Conservation (phyloP, 2,888 invertebrate species). For the Coenonympha arcania region DNA sequence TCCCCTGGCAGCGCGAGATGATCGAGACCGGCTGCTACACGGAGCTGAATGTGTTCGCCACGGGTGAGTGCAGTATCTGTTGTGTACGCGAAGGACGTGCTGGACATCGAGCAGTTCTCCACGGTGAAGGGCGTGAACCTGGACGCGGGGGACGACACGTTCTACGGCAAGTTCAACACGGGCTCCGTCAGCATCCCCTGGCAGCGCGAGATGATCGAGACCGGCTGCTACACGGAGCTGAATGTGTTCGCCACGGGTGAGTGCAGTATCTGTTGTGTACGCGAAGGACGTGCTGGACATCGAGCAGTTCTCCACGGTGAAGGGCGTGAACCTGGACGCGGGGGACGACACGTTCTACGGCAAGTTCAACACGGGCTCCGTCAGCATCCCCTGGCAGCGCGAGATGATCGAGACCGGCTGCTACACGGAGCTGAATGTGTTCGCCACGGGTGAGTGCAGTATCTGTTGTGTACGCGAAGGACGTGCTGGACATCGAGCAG, state of each 20-base stretch:
- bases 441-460: slow-evolving; percentile 61
- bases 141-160: too few relatives aligned
- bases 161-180: slow-evolving; percentile 98
- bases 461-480: too few relatives aligned
- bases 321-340: slow-evolving; percentile 97
- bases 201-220: slow-evolving; percentile 99
- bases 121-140: too few relatives aligned
- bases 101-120: slow-evolving; percentile 99
- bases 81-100: too few relatives aligned
- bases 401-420: slow-evolving; percentile 99
- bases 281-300: too few relatives aligned
- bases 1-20: slow-evolving; percentile 99
- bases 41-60: slow-evolving; percentile 92
- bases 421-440: slow-evolving; percentile 94
- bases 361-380: slow-evolving; percentile 99
- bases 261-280: too few relatives aligned
- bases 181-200: slow-evolving; percentile 99
- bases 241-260: too few relatives aligned
- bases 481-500: slow-evolving; percentile 96
- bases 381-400: slow-evolving; percentile 99
- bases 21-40: slow-evolving; percentile 98
- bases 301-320: slow-evolving; percentile 99
- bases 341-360: slow-evolving; percentile 98
- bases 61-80: slow-evolving; percentile 6
- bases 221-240: slow-evolving; percentile 93